A percentile compares a stretch with the other conserved stretches of the same genome.
These are phyloP conservation scores for Callosobruchus maculatus DNA, from an alignment of 2,888 invertebrate species.

Conservation along the genomic window DNA sequence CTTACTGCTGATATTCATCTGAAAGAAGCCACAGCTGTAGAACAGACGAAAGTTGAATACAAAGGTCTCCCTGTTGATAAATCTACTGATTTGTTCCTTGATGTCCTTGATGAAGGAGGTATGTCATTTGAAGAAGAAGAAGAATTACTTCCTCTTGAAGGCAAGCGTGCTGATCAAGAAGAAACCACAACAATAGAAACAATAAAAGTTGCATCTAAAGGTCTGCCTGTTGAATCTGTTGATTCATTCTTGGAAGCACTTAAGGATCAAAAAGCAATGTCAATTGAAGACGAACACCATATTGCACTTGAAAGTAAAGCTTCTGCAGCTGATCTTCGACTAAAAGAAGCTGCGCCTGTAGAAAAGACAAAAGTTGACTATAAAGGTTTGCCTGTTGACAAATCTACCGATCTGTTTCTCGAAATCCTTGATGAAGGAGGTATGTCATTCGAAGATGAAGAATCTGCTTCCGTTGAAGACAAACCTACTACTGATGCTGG, in stretches of 20 bases:
- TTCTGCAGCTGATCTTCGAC: not conserved
- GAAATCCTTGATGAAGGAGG: constrained; percentile 35
- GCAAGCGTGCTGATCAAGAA: not conserved
- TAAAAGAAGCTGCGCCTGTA: not conserved
- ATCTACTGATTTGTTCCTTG: constrained; percentile 23
- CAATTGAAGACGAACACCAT: not conserved
- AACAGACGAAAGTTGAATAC: constrained; percentile 17
- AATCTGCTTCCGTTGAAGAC: not conserved
- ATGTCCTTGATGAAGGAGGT: constrained; percentile 33
- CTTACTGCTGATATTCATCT: not conserved
- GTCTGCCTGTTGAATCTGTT: constrained; percentile 32
- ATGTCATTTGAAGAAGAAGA: constrained; percentile 27
- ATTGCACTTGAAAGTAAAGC: not conserved
- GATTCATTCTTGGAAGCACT: constrained; percentile 43
- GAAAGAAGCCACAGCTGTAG: not conserved
- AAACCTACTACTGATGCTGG: not conserved
- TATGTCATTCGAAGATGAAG: not conserved
- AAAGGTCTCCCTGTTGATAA: constrained; percentile 31
- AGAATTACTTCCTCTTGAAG: not conserved
- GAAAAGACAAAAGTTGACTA: constrained; percentile 16
- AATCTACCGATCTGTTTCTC: constrained; percentile 40
- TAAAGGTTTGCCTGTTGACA: constrained; percentile 31
- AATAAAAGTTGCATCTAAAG: constrained; percentile 20
- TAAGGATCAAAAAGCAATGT: constrained; percentile 19
- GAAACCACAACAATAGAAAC: not conserved